These are phyloP conservation scores for Homalodisca vitripennis DNA, from an alignment of 1,140 invertebrate genomes.

Conservation along the genomic window DNA sequence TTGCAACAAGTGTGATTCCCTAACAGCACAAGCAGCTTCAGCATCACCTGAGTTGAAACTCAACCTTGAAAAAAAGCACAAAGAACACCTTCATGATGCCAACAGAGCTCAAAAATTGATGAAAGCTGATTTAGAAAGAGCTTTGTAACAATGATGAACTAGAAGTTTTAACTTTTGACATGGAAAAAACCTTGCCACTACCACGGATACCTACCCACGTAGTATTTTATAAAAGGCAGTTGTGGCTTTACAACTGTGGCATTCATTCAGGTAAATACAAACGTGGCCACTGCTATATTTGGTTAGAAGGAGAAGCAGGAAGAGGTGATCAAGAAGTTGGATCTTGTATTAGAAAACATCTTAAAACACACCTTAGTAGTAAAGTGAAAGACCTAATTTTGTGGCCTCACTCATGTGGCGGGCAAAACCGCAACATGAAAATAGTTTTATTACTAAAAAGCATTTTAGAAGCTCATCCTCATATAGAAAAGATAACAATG, in stretches of 20 bases:
- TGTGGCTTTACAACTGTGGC: no score
- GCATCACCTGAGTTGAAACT: neutral
- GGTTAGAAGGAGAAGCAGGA: constrained; percentile 42
- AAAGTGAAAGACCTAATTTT: no score
- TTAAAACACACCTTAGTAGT: no score
- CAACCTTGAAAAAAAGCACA: neutral
- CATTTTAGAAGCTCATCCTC: no score
- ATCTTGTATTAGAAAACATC: no score
- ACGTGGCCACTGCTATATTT: no score
- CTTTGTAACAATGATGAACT: neutral
- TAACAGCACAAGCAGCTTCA: neutral
- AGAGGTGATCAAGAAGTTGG: no score
- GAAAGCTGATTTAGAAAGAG: neutral
- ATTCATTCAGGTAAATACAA: no score
- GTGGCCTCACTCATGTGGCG: no score
- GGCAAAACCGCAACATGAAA: no score
- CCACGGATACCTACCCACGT: constrained; percentile 43
- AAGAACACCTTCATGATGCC: neutral
- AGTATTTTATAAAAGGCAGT: constrained; percentile 45
- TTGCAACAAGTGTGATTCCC: neutral
- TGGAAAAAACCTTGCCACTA: constrained; percentile 32
- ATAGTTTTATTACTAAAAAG: no score
- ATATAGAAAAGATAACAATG: no score
- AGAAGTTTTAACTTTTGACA: constrained; percentile 2
- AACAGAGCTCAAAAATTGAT: neutral